Evolutionary conservation across 2,797 vertebrate species (phyloP).

Genomic region (Tinamus major): DNA sequence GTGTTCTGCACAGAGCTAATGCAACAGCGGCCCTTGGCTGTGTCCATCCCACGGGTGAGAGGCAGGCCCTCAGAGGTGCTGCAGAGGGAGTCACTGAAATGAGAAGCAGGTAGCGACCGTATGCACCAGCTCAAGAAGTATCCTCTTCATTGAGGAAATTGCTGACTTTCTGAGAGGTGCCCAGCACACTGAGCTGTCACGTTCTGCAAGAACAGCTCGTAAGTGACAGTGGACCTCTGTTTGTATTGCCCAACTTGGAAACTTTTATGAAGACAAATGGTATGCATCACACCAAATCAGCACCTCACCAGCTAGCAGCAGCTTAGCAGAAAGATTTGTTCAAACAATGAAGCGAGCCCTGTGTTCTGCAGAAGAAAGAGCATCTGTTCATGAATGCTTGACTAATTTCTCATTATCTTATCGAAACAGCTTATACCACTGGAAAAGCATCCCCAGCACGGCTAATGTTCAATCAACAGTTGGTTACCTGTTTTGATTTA

Average conservation of each 20-base stretch:
- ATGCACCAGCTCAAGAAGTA: neutral
- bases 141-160: neutral
- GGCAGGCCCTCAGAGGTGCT: accelerated
- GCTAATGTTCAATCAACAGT: constrained; percentile 38
- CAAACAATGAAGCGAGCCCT: constrained; percentile 50
- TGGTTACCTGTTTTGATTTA: constrained; percentile 60
- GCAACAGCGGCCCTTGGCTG: neutral
- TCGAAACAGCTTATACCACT: constrained; percentile 39
- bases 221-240: neutral
- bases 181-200: neutral
- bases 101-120: neutral
- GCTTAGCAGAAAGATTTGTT: constrained; percentile 60
- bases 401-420: constrained; percentile 73
- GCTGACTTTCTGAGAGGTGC: neutral
- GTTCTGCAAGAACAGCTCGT: neutral
- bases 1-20: neutral
- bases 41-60: accelerated
- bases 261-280: constrained; percentile 62
- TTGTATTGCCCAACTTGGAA: neutral
- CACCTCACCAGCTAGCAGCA: constrained; percentile 25
- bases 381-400: constrained; percentile 71
- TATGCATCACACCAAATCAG: constrained; percentile 25
- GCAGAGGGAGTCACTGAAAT: neutral
- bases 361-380: constrained; percentile 60
- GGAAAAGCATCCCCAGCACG: neutral